Evolutionary conservation across 2,113 vertebrate genomes (phyloP), one percentile per base, ranked within the genome.

Genomic region (Scalopus aquaticus): DNA sequence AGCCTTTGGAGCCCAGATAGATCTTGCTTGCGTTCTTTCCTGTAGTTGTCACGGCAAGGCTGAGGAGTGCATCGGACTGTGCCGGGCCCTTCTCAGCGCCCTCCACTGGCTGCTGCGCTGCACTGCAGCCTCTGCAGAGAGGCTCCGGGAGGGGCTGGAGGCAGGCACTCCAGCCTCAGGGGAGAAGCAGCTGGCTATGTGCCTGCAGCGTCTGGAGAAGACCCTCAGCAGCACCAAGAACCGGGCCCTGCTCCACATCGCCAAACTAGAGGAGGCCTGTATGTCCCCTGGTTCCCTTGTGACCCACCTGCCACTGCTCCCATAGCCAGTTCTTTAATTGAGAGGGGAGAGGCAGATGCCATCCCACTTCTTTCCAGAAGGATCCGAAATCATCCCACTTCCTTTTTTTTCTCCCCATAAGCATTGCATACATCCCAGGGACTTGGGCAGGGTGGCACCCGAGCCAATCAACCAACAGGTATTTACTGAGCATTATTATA

Each of bases 51-150:
- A 99, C 0, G 99, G 99, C 86, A 99, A 99, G 97, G 99, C 99
- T 0, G 99, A 99, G 98, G 99, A 99, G 97, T 99, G 99, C 97
- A 99, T 99, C 0, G 99, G 99, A 20, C 98, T 99, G 69, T 99
- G 99, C 96, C 99, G 99, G 39, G 99, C 99, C 0, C 98, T 99
- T 94, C 98, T 99, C 77, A 99, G 98, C 39, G 98, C 99, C 93
- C 98, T 99, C 73, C 98, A 98, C 95, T 99, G 99, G 99, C 98
- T 99, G 93, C 98, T 99, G 96, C 99, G 99, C 96, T 99, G 99
- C 6, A 99, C 99, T 0, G 93, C 98, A 22, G 99, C 98, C 97
- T 99, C 99, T 46, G 98, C 99, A 0, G 99, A 99, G 96, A 98
- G 97, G 94, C 97, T 99, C 51, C 98, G 99, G 96, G 99, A 99